phyloP scores from a whole-genome alignment of 1,140 invertebrate species.

The Harlomillsia oculata region DNA sequence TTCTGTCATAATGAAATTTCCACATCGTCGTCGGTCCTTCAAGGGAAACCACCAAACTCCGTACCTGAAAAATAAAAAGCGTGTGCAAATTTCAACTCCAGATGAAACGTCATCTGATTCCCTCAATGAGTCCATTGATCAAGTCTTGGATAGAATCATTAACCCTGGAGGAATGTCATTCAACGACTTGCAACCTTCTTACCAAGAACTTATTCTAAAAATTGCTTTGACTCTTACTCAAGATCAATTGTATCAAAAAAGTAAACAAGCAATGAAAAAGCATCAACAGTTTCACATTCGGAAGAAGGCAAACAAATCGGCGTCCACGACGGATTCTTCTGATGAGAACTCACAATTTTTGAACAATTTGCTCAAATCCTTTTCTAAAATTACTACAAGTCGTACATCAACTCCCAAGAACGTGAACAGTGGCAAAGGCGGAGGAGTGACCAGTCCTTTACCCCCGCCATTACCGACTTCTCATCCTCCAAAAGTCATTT shows the following conservation, averaged over 20 bases:
- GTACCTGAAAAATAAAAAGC: conserved; percentile 21
- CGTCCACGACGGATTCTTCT: background rate
- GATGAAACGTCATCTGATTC: conserved; percentile 22
- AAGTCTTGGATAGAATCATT: conserved; percentile 75
- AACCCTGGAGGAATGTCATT: conserved; percentile 84
- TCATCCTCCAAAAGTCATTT: conserved; percentile 14
- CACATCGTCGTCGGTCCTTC: conserved; percentile 21
- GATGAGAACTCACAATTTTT: conserved; percentile 31
- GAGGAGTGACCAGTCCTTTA: background rate
- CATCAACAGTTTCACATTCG: conserved; percentile 41
- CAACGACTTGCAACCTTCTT: conserved; percentile 79
- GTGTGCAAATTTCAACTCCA: conserved; percentile 33
- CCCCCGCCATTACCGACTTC: background rate
- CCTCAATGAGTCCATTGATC: conserved; percentile 52
- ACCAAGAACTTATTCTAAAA: conserved; percentile 78
- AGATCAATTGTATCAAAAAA: conserved; percentile 78
- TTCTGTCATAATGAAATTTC: conserved; percentile 28
- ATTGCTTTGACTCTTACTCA: conserved; percentile 75
- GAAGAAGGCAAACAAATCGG: conserved; percentile 13
- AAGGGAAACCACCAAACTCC: conserved; percentile 16
- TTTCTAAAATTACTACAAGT: conserved; percentile 28
- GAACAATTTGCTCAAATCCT: conserved; percentile 28
- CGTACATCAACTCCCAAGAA: background rate
- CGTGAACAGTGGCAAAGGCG: no score
- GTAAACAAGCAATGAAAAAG: conserved; percentile 75